Evolutionary conservation across 2,888 invertebrate species (phyloP), one percentile per base, ranked within the genome.

Genomic region (Ecliptopera silaceata): DNA sequence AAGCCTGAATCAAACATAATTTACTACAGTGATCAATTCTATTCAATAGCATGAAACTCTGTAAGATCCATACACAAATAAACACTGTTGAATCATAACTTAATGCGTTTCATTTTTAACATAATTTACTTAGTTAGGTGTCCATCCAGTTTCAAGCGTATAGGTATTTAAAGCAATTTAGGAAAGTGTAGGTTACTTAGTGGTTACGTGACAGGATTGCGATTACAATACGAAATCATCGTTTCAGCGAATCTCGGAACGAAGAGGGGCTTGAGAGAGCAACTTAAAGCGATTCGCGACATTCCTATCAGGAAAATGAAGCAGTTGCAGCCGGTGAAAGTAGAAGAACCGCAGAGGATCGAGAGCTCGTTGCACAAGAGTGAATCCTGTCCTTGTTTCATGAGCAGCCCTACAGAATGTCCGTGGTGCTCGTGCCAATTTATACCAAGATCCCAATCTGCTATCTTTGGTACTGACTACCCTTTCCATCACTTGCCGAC

Each of bases 221-320:
- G 66, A 75, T 73, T 74, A 81, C 69, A 80, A 71, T 56, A 72
- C 61, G 57, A 59, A 72, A 71, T 80, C 75, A 75, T 84, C 78
- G 77, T 87, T 87, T 86, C 86, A 86, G 86, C 80, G 56, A 79
- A 72, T 68, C 62, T 65, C 61, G 52, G 68, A 66, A 69, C 61
- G 78, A 76, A 70, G 79, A 79, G 70, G 70, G 70, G 63, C 62
- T 65, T 74, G 65, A 69, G 68, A 71, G 73, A 75, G 61, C 70
- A 68, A 64, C 68, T 66, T 55, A 69, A 63, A 61, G 66, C 54
- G 58, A 60, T 66, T 53, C 71, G 66, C 17, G 71, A 69, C 55
- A 57, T 70, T 41, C 72, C 69, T 48, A 56, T 65, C 42, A 46
- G 64, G 56, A 68, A 65, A 63, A 59, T 64, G 60, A 59, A 70